These are phyloP conservation scores for Ecdyonurus torrentis DNA, from an alignment of 2,888 invertebrate genomes.

Conservation along the genomic window DNA sequence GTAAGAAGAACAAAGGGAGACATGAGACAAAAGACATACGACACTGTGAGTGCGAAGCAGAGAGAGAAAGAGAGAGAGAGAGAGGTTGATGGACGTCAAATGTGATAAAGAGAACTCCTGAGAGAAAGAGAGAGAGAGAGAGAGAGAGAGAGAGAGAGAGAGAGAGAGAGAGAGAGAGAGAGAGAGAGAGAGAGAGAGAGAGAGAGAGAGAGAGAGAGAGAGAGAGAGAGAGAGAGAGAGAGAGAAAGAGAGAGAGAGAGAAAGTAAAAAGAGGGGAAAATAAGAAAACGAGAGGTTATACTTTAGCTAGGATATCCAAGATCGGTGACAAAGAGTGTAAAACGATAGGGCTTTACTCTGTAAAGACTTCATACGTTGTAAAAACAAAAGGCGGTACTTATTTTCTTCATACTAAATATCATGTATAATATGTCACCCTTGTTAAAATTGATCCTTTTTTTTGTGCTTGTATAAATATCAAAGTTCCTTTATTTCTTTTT, in stretches of 20 bases:
- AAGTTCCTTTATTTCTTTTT: too few relatives aligned
- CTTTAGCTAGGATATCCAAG: not conserved
- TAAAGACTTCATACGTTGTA: not conserved
- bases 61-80: not conserved
- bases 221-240: not conserved
- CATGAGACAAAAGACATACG: not conserved
- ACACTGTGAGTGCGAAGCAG: not conserved
- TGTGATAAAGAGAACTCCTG: not conserved
- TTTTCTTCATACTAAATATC: not conserved
- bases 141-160: too few relatives aligned
- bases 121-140: too few relatives aligned
- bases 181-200: not conserved
- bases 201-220: not conserved
- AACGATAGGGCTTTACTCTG: not conserved
- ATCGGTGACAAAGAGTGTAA: conserved; percentile 2
- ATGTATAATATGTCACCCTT: not conserved
- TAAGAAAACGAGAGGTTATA: not conserved
- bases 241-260: not conserved
- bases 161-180: not conserved
- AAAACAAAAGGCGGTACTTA: not conserved
- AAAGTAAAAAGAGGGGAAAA: not conserved
- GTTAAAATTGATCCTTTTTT: not conserved
- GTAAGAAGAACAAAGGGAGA: not conserved
- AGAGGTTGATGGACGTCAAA: not conserved
- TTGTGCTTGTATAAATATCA: too few relatives aligned